phyloP scores from a whole-genome alignment of 1,140 invertebrate genomes.

The Plectrocnemia conspersa region DNA sequence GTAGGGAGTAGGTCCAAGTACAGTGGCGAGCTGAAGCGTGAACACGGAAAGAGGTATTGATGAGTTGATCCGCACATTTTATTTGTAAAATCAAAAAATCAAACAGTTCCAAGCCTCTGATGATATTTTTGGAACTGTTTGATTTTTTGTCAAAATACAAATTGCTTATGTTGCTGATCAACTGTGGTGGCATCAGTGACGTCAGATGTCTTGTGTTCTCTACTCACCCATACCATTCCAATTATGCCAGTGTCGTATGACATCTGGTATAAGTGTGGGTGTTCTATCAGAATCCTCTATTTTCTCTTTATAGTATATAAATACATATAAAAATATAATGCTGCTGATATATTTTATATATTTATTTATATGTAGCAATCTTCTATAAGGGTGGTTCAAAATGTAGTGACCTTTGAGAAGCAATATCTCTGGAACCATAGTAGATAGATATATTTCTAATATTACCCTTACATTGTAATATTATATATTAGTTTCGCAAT shows the following conservation, averaged over 20 bases:
- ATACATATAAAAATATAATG: not conserved
- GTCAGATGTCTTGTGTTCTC: constrained; percentile 55
- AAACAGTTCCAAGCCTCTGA: not conserved
- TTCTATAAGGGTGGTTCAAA: too few species aligned
- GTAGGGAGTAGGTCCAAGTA: constrained; percentile 97
- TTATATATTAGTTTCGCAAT: too few species aligned
- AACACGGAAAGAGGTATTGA: constrained; percentile 96
- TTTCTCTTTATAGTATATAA: constrained; percentile 31
- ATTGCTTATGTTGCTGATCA: constrained; percentile 26
- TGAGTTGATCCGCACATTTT: constrained; percentile 31
- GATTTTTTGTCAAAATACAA: constrained; percentile 6
- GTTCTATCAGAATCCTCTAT: constrained; percentile 36
- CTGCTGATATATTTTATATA: constrained; percentile 2
- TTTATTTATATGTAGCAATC: too few species aligned
- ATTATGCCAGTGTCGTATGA: constrained; percentile 24
- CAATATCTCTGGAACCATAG: too few species aligned
- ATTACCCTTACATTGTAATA: too few species aligned
- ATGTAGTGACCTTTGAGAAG: too few species aligned
- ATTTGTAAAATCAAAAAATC: constrained; percentile 15
- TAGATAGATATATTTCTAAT: too few species aligned
- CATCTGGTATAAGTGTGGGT: constrained; percentile 23
- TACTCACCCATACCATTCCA: constrained; percentile 46
- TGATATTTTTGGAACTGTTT: not conserved
- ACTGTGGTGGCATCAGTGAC: constrained; percentile 47
- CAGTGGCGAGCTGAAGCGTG: constrained; percentile 94